Evolutionary conservation across 2,797 vertebrate species (phyloP).

Genomic region (Enteromius paludinosus): DNA sequence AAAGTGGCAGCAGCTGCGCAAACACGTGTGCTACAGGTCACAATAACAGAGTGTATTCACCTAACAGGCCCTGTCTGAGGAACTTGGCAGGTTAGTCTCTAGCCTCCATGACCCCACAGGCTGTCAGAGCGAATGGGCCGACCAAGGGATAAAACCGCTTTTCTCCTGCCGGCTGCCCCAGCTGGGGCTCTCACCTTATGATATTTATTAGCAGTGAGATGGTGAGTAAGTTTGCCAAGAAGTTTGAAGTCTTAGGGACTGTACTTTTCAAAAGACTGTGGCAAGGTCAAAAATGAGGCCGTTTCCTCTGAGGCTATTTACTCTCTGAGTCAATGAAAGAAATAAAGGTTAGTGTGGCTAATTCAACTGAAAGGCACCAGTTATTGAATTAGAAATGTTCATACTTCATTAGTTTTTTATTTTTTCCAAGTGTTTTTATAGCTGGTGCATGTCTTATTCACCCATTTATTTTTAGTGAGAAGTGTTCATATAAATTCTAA

Average conservation of each 20-base stretch:
- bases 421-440: slow-evolving; percentile 30
- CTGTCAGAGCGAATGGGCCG: slow-evolving; percentile 37
- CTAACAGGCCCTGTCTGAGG: slow-evolving; percentile 33
- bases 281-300: slow-evolving; percentile 42
- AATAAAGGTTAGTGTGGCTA: slow-evolving; percentile 39
- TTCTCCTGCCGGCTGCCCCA: slow-evolving; percentile 52
- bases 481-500: slow-evolving; percentile 1
- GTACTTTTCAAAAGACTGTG: slow-evolving; percentile 47
- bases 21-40: slow-evolving; percentile 56
- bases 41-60: slow-evolving; percentile 54
- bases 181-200: slow-evolving; percentile 41
- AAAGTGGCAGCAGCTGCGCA: slow-evolving; percentile 57
- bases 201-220: slow-evolving; percentile 50
- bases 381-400: slow-evolving; percentile 28
- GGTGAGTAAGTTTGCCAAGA: slow-evolving; percentile 46
- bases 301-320: slow-evolving; percentile 52
- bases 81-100: slow-evolving; percentile 45
- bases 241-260: slow-evolving; percentile 45
- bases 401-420: slow-evolving; percentile 8
- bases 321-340: slow-evolving; percentile 31
- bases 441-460: slow-evolving; percentile 4
- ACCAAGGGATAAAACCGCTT: slow-evolving; percentile 52
- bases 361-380: slow-evolving; percentile 37
- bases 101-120: slow-evolving; percentile 22
- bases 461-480: slow-evolving; percentile 1